Evolutionary conservation across 2,888 invertebrate species (phyloP).

Genomic region (Leptopilina drosophilae): DNA sequence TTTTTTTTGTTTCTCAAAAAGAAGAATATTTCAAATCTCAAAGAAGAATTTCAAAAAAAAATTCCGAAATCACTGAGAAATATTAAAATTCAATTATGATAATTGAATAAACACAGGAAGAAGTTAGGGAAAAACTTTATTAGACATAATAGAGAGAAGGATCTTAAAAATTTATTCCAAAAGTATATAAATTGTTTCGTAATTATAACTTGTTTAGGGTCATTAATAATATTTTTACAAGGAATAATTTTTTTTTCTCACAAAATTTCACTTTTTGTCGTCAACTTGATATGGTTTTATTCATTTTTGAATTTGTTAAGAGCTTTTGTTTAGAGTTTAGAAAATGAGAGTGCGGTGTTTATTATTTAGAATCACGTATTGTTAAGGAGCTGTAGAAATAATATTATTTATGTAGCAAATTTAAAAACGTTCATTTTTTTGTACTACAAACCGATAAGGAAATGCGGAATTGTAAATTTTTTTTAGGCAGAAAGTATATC

Average conservation of each 20-base stretch:
- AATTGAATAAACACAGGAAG: no score
- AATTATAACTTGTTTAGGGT: no score
- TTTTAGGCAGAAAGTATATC: constrained; percentile 29
- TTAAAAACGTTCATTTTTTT: background rate
- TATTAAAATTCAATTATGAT: background rate
- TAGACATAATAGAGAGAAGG: no score
- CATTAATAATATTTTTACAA: no score
- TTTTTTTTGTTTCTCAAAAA: no score
- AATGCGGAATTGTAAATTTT: background rate
- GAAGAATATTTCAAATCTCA: no score
- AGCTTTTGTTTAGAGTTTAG: no score
- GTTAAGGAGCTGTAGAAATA: background rate
- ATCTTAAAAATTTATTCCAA: no score
- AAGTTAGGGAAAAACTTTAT: no score
- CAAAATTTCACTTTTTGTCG: background rate
- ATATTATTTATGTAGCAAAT: background rate
- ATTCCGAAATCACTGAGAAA: background rate
- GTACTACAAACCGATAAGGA: background rate
- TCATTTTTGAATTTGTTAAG: background rate
- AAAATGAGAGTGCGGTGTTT: background rate
- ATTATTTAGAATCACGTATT: background rate
- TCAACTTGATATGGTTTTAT: background rate
- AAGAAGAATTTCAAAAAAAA: background rate
- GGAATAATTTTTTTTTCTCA: no score
- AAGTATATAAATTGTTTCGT: no score